These are phyloP conservation scores for Dipodomys stephensi DNA, from an alignment of 2,113 vertebrate genomes.

Conservation along the genomic window DNA sequence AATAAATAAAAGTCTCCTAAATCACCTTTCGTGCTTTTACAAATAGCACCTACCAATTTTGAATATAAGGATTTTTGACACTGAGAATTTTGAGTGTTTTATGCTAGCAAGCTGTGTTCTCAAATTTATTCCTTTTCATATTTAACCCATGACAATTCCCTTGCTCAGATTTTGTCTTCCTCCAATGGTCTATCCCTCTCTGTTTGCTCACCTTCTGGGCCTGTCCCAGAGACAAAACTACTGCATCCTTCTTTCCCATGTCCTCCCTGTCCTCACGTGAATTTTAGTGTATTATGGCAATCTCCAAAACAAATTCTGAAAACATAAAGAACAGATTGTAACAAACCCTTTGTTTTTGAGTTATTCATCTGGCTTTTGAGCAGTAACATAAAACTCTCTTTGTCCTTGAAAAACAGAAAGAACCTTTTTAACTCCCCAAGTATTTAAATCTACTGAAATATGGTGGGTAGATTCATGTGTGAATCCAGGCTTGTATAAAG, in stretches of 20 bases:
- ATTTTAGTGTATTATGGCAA: conserved; percentile 58
- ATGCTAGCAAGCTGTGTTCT: not conserved
- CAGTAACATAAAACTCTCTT: conserved; percentile 67
- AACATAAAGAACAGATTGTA: conserved; percentile 76
- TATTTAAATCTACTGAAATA: conserved; percentile 67
- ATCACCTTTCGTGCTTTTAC: not conserved
- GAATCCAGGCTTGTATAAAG: conserved; percentile 38
- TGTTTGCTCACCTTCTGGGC: not conserved
- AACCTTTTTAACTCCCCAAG: conserved; percentile 65
- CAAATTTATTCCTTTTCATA: not conserved
- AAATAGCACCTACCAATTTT: not conserved
- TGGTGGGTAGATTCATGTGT: conserved; percentile 12
- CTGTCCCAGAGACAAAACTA: not conserved
- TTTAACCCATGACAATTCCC: not conserved
- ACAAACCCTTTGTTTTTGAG: conserved; percentile 73
- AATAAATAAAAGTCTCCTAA: not conserved
- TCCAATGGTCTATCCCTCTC: too few species aligned
- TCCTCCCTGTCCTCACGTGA: not conserved
- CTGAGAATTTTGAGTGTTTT: not conserved
- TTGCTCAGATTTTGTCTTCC: not conserved
- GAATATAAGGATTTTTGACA: not conserved
- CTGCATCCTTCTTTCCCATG: conserved; percentile 30
- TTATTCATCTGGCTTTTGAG: conserved; percentile 68
- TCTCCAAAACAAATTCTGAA: conserved; percentile 63
- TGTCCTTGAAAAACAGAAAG: conserved; percentile 70